A percentile compares a stretch with the other conserved stretches of the same genome.
These are phyloP conservation scores for Phalacrocorax aristotelis DNA, from an alignment of 2,113 vertebrate genomes.

Conservation along the genomic window DNA sequence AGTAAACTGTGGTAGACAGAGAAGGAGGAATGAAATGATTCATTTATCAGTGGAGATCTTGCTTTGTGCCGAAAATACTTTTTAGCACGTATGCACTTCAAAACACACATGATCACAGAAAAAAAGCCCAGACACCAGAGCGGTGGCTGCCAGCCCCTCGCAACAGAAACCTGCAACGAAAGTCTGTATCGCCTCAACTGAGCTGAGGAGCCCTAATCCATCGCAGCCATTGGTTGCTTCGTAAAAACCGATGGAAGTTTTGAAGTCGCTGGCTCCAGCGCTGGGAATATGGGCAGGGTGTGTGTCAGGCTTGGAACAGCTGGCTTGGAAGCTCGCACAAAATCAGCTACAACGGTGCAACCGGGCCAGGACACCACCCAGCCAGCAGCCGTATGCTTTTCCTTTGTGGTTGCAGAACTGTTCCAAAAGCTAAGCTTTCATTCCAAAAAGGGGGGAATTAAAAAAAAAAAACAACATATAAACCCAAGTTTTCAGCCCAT, in stretches of 20 bases:
- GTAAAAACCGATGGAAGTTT: background rate
- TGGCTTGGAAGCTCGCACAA: constrained; percentile 18
- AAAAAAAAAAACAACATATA: background rate
- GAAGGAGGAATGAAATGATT: background rate
- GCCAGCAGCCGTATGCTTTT: constrained; percentile 37
- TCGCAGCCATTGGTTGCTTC: background rate
- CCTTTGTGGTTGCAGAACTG: constrained; percentile 26
- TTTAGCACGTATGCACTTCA: background rate
- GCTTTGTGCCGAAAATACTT: background rate
- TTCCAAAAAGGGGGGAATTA: background rate
- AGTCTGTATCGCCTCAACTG: background rate
- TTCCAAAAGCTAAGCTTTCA: constrained; percentile 21
- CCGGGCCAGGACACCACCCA: constrained; percentile 21
- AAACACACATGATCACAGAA: background rate
- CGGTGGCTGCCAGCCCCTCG: background rate
- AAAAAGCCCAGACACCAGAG: background rate
- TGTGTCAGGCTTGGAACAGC: constrained; percentile 41
- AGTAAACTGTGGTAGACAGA: background rate
- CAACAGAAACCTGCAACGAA: background rate
- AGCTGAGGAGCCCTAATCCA: background rate
- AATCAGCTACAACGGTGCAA: background rate
- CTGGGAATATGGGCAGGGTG: constrained; percentile 41
- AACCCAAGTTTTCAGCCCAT: background rate
- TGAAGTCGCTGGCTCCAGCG: background rate
- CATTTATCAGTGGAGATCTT: background rate